Base-by-base conservation (phyloP, 2,888 invertebrate genomes). In the Apamea sordens region DNA sequence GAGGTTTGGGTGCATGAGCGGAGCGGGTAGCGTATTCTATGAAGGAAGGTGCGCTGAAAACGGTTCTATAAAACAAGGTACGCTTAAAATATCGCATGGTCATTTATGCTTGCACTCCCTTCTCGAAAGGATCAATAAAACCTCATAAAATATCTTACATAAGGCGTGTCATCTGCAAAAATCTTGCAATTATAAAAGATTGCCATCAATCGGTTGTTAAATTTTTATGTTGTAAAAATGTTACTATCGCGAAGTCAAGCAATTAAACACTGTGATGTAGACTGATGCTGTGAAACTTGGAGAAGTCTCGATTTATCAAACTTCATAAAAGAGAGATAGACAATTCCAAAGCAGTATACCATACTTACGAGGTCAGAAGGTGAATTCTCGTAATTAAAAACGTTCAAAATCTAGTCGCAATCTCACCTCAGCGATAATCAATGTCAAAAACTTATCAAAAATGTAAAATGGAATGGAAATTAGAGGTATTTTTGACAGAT, bases 11-110 rank as follows among this genome's bases (percentile, higher is more conserved):
- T 79, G 65, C n/a, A 24, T 69, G 10, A 75, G 81, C 74, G 50
- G 50, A 76, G 76, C 81, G 71, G n/a, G 6, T n/a, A 73, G 65
- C 67, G 73, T 24, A 11, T 74, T 56, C 5, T 50, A 13, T 32
- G 2, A 50, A 15, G 6, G 28, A 18, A 15, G 1, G 1, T 13
- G 18, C 11, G 32, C 18, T 59, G 59, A 4, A 11, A 36, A 36
- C 36, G 36, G 36, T 74, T 56, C 8, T 50, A 10, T 32, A 1
- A 47, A 13, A 5, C 28, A 18, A 21, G 1, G 0, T 13, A n/a
- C 13, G 36, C n/a, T 41, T 61, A 5, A 11, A 7, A n/a, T 61
- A 8, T 59, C 21, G 4, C 15, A 32, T 24, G 15, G 28, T 21
- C 0, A 44, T 21, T 63, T 44, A 28, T 72, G 28, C 64, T 44